phyloP scores from a whole-genome alignment of 2,888 invertebrate species.

The Drosophila kuntzei region DNA sequence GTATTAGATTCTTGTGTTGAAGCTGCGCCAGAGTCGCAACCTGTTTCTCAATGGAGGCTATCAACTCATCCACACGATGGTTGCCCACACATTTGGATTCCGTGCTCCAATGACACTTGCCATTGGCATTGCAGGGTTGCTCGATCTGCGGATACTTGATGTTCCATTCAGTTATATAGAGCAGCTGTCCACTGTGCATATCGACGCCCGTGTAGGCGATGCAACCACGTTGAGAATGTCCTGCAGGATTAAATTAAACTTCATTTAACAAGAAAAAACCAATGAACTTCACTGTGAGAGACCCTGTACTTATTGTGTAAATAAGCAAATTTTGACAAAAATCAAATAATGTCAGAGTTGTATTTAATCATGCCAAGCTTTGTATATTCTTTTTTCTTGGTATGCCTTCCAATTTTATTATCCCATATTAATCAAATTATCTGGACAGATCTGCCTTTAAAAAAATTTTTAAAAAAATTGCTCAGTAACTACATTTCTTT shows the following conservation, averaged over 20 bases:
- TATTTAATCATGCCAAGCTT: too few relatives aligned
- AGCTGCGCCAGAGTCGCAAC: constrained; percentile 90
- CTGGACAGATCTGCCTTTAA: too few relatives aligned
- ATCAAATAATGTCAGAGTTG: too few relatives aligned
- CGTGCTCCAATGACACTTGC: constrained; percentile 82
- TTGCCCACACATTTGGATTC: constrained; percentile 83
- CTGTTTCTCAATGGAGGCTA: constrained; percentile 90
- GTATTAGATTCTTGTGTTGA: constrained; percentile 90
- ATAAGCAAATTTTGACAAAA: too few relatives aligned
- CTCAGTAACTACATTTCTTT: too few relatives aligned
- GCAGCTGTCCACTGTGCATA: constrained; percentile 89
- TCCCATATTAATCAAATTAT: too few relatives aligned
- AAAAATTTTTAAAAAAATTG: too few relatives aligned
- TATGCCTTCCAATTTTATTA: too few relatives aligned
- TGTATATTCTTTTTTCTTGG: too few relatives aligned
- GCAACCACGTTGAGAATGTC: constrained; percentile 91
- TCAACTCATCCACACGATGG: constrained; percentile 84
- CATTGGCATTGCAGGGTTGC: constrained; percentile 80
- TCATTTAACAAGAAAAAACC: too few relatives aligned
- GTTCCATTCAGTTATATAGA: constrained; percentile 92
- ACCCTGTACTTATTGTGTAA: too few relatives aligned
- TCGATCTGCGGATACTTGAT: constrained; percentile 86
- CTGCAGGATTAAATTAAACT: constrained; percentile 75
- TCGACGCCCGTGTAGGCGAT: constrained; percentile 92
- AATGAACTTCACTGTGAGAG: too few relatives aligned